A percentile compares a stretch with the other conserved stretches of the same genome.
Conservation (phyloP, 2,797 vertebrate genomes). For the Ispidina lecontei region DNA sequence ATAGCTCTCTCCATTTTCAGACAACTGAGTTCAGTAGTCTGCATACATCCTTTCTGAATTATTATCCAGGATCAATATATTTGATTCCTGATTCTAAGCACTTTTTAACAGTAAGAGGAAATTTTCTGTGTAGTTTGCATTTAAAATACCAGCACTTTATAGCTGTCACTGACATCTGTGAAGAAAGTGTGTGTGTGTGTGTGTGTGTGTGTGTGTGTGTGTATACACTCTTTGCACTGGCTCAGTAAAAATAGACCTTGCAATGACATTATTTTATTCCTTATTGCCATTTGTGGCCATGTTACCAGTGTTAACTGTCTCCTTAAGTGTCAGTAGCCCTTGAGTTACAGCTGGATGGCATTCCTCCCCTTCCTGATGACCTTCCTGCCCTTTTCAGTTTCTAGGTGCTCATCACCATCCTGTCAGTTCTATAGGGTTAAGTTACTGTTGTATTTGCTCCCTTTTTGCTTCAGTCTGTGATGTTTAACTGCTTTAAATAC, state of each 20-base stretch:
- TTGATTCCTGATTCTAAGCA: neutral
- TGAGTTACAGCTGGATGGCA: neutral
- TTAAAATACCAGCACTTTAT: neutral
- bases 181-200: neutral
- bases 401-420: neutral
- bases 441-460: neutral
- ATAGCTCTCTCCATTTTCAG: neutral
- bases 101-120: neutral
- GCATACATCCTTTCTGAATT: neutral
- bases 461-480: neutral
- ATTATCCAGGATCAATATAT: neutral
- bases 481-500: neutral
- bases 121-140: neutral
- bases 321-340: neutral
- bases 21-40: neutral
- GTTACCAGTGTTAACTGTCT: neutral
- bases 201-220: too few relatives aligned
- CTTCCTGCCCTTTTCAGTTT: neutral
- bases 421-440: neutral
- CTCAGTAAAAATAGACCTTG: neutral
- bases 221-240: neutral
- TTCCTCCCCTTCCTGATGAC: neutral
- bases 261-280: neutral
- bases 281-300: neutral
- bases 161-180: neutral